Percentiles rank a stretch among this genome's conserved stretches.
Evolutionary conservation across 1,140 invertebrate species (phyloP).

Genomic region (Amyelois transitella): DNA sequence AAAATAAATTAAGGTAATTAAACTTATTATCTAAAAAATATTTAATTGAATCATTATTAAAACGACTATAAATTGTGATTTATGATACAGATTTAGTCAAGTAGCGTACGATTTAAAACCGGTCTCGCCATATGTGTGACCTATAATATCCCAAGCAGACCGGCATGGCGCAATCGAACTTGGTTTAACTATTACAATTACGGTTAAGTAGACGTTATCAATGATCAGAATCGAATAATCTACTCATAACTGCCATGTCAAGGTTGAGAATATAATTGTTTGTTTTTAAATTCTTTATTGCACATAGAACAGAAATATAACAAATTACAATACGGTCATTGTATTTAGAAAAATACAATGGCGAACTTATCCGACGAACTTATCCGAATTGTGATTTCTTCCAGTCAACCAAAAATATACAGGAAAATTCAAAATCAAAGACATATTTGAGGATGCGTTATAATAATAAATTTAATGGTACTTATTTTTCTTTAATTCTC

Average conservation of each 20-base stretch:
- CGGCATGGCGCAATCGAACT: constrained; percentile 18
- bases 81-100: not conserved
- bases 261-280: not conserved
- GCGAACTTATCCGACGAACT: too few relatives aligned
- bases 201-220: not conserved
- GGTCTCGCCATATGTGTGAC: constrained; percentile 36
- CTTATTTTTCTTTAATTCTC: too few relatives aligned
- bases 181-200: not conserved
- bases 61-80: not conserved
- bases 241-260: not conserved
- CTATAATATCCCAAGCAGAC: constrained; percentile 38
- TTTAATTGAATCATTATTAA: not conserved
- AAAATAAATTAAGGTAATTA: too few relatives aligned
- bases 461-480: too few relatives aligned
- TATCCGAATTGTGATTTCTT: too few relatives aligned
- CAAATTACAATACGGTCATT: too few relatives aligned
- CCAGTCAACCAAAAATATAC: too few relatives aligned
- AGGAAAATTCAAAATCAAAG: too few relatives aligned
- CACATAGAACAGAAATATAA: too few relatives aligned
- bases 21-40: not conserved
- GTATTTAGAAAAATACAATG: too few relatives aligned
- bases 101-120: constrained; percentile 14
- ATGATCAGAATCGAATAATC: not conserved
- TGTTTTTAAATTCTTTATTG: too few relatives aligned
- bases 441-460: too few relatives aligned